phyloP scores from a whole-genome alignment of 2,113 vertebrate species.

The Istiophorus platypterus region DNA sequence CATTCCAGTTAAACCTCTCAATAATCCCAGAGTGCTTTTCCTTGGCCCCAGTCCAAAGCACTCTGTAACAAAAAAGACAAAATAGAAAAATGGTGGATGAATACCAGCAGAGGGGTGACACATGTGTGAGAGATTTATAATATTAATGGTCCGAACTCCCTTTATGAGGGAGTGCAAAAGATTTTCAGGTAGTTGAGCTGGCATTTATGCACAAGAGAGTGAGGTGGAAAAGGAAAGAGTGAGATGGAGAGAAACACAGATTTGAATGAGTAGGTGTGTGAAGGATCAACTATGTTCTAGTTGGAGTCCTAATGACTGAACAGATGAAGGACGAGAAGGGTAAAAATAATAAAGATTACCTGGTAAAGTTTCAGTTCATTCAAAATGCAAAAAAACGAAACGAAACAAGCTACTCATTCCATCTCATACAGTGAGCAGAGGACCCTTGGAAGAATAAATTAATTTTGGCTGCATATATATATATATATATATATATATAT shows the following conservation, averaged over 20 bases:
- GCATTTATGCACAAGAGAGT: conserved; percentile 79
- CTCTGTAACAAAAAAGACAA: conserved; percentile 82
- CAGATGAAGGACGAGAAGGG: background rate
- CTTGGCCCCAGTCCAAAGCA: conserved; percentile 90
- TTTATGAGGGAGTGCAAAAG: conserved; percentile 88
- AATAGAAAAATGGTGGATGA: conserved; percentile 91
- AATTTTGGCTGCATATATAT: background rate
- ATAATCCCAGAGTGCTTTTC: conserved; percentile 88
- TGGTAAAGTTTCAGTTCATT: conserved; percentile 4
- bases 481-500: too few relatives aligned
- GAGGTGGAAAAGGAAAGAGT: background rate
- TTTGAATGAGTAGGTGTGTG: conserved; percentile 40
- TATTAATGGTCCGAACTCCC: conserved; percentile 85
- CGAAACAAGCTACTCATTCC: background rate
- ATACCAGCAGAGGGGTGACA: conserved; percentile 89
- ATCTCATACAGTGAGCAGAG: background rate
- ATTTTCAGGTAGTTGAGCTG: conserved; percentile 84
- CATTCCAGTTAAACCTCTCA: conserved; percentile 75
- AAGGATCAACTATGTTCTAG: conserved; percentile 28
- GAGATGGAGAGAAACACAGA: conserved; percentile 21
- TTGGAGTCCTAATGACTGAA: conserved; percentile 9
- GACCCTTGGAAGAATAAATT: background rate
- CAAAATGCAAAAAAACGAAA: background rate
- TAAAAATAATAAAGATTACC: background rate
- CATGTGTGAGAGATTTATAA: conserved; percentile 90